A percentile compares a stretch with the other conserved stretches of the same genome.
Evolutionary conservation across 1,140 invertebrate genomes (phyloP).

Genomic region (Dolichoris vasculosae): DNA sequence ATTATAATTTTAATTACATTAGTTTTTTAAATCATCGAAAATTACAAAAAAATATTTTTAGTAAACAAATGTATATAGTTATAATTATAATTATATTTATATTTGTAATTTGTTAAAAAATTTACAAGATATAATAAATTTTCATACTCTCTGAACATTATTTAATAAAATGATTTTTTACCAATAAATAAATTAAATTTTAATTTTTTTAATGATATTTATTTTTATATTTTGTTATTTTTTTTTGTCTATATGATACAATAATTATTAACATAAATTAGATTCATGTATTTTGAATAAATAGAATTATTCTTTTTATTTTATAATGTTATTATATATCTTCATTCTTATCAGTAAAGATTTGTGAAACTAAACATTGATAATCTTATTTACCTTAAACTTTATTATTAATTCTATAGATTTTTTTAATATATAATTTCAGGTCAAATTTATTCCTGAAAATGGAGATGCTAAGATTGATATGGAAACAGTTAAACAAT

Average conservation of each 20-base stretch:
- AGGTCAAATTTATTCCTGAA: constrained; percentile 82
- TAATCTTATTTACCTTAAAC: background rate
- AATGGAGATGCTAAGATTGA: constrained; percentile 93
- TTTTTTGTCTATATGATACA: background rate
- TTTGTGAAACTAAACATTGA: background rate
- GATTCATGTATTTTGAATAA: background rate
- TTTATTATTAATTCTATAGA: background rate
- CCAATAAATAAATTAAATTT: too few relatives aligned
- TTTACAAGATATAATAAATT: too few relatives aligned
- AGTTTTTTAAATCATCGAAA: too few relatives aligned
- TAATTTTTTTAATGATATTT: too few relatives aligned
- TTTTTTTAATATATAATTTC: constrained; percentile 49
- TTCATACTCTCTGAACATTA: too few relatives aligned
- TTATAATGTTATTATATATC: background rate
- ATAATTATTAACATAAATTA: background rate
- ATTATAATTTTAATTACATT: too few relatives aligned
- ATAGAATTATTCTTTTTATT: background rate
- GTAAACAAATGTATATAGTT: too few relatives aligned
- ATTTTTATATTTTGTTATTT: too few relatives aligned
- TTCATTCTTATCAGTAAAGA: background rate
- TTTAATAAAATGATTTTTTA: too few relatives aligned
- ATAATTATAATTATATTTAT: too few relatives aligned
- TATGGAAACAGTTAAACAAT: constrained; percentile 78
- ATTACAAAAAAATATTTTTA: too few relatives aligned
- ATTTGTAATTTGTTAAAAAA: too few relatives aligned